phyloP scores from a whole-genome alignment of 2,888 invertebrate genomes.

The Caenorhabditis parvicauda region DNA sequence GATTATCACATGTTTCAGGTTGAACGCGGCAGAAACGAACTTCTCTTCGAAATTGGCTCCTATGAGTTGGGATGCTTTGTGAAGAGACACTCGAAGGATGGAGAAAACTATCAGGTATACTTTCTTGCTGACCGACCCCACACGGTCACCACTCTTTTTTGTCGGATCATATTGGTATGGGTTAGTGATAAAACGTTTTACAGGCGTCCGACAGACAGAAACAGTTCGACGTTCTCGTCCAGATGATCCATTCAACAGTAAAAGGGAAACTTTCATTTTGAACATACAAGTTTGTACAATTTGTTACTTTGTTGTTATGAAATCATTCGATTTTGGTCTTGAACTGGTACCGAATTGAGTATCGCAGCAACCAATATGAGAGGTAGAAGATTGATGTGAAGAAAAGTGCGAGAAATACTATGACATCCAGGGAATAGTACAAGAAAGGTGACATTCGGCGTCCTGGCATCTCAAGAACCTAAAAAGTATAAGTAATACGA shows the following conservation, averaged over 20 bases:
- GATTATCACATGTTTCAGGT: constrained; percentile 14
- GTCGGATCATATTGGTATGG: no score
- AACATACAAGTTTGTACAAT: no score
- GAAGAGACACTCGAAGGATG: constrained; percentile 9
- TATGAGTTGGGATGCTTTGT: constrained; percentile 47
- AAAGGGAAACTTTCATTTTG: constrained; percentile 12
- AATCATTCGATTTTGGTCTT: no score
- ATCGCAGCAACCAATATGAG: no score
- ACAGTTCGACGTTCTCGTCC: constrained; percentile 30
- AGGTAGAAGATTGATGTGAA: no score
- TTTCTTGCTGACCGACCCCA: no score
- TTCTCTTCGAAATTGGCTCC: constrained; percentile 43
- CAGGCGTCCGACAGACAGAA: constrained; percentile 4
- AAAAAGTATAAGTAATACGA: neutral
- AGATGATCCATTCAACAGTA: constrained; percentile 20
- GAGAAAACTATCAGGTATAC: neutral
- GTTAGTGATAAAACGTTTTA: no score
- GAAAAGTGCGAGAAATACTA: constrained; percentile 4
- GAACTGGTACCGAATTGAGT: no score
- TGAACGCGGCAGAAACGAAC: constrained; percentile 39
- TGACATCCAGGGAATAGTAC: constrained; percentile 22
- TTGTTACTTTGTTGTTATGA: no score
- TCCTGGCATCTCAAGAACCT: constrained; percentile 5
- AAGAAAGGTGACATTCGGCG: constrained; percentile 7
- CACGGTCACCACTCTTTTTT: no score